Base-by-base conservation (phyloP, 2,113 vertebrate species). In the Cynoglossus semilaevis region DNA sequence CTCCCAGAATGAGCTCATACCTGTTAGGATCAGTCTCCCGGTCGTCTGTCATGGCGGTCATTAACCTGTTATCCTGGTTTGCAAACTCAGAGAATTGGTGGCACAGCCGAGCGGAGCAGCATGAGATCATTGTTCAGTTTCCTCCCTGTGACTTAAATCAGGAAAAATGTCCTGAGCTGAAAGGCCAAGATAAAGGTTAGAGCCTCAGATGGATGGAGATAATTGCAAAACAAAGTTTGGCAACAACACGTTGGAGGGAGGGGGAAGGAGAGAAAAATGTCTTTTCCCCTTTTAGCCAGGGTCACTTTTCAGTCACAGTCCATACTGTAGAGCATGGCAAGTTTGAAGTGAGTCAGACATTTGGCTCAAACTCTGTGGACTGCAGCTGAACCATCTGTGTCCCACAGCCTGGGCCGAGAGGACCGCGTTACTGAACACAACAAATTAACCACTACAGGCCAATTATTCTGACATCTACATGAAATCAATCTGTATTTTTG, bases 381-480 rank as follows among this genome's bases (percentile, higher is more conserved):
- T 35, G 52, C 72, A 52, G 58, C 75, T 70, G 72, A 74, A 71
- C 81, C 85, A 84, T 84, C 81, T 87, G 81, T 69, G 75, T 76
- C 75, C 77, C 67, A 53, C 74, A 77, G 75, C 72, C 76, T 58
- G 53, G 73, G 61, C 59, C 41, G 64, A 72, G 46, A 68, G 13
- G 52, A 62, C 64, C 62, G 61, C 60, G 51, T 22, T 9, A 1
- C 54, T 45, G 58, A 53, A 45, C 72, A 70, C 49, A 53, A 43
- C 65, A 72, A 51, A 60, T 42, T 55, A 56, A 46, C 37, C 62
- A 68, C 66, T 51, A 10, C 0, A 55, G 61, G 77, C 72, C 67
- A 65, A 54, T 52, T 72, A 58, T 53, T 66, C 61, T 7, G 34
- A 66, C 60, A 53, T 41, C 38, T 1, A 5, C 10, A 47, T 47